phyloP scores from a whole-genome alignment of 2,888 invertebrate genomes.

The Drosophila tripunctata region DNA sequence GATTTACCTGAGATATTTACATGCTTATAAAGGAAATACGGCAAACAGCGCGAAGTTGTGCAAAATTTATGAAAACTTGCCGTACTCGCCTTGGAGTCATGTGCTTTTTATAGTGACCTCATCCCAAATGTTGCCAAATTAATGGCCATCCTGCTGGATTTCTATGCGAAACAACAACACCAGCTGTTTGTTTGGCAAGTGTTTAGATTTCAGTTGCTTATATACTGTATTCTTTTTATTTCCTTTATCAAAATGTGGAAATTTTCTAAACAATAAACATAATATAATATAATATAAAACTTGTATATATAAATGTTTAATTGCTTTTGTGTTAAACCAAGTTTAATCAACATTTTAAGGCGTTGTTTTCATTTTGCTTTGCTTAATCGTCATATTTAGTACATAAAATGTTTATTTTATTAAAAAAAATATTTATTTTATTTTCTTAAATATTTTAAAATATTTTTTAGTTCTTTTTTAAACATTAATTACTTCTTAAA shows the following conservation, averaged over 20 bases:
- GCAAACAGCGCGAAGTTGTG: conserved; percentile 39
- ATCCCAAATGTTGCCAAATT: conserved; percentile 12
- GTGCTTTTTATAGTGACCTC: conserved; percentile 68
- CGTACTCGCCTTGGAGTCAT: conserved; percentile 49
- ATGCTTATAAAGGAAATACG: conserved; percentile 65
- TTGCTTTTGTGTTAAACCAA: neutral
- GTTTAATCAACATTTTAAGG: neutral
- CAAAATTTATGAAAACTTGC: conserved; percentile 51
- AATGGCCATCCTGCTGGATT: conserved; percentile 24
- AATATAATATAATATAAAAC: neutral
- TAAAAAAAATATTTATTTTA: neutral
- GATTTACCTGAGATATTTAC: conserved; percentile 74
- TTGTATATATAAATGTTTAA: neutral
- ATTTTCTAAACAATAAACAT: conserved; percentile 43
- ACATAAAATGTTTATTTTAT: neutral
- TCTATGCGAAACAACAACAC: neutral
- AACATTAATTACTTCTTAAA: neutral
- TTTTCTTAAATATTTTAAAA: neutral
- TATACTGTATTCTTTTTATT: conserved; percentile 22
- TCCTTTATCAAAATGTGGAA: conserved; percentile 56
- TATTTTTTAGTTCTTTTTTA: neutral
- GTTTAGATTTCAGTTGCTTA: neutral
- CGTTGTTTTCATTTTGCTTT: conserved; percentile 4
- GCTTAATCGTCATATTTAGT: conserved; percentile 2
- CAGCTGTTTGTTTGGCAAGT: conserved; percentile 6